Conservation (phyloP, 2,797 vertebrate genomes). For the Xyrichtys novacula region DNA sequence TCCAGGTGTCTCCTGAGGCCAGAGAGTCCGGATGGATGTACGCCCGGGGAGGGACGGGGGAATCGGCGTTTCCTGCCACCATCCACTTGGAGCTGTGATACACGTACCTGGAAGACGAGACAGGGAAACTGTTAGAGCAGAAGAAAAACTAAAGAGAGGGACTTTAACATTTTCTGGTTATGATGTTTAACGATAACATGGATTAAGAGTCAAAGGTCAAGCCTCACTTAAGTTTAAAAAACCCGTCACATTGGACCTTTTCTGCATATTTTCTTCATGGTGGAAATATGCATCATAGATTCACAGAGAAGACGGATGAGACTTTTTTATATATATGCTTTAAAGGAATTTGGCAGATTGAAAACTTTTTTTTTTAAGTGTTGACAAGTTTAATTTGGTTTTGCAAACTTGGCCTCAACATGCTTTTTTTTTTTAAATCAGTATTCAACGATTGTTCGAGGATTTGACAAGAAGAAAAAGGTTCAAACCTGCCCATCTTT, state of each 20-base stretch:
- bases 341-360: neutral
- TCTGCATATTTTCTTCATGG: neutral
- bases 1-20: conserved; percentile 97
- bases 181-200: too few relatives aligned
- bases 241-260: too few relatives aligned
- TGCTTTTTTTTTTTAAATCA: too few relatives aligned
- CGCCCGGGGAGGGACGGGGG: conserved; percentile 93
- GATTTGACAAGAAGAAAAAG: too few relatives aligned
- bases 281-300: neutral
- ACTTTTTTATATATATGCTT: neutral
- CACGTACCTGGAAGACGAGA: conserved; percentile 87
- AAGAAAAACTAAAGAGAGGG: neutral
- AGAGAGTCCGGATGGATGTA: conserved; percentile 98
- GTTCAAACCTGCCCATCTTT: too few relatives aligned
- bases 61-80: conserved; percentile 97
- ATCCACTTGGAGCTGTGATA: conserved; percentile 99
- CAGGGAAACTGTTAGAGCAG: neutral
- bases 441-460: too few relatives aligned
- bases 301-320: neutral
- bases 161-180: neutral
- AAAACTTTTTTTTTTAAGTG: neutral
- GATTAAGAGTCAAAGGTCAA: too few relatives aligned
- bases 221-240: too few relatives aligned
- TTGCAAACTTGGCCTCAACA: too few relatives aligned
- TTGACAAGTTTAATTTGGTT: neutral